phyloP scores from a whole-genome alignment of 2,113 vertebrate genomes.

The Rhinogobius similis region DNA sequence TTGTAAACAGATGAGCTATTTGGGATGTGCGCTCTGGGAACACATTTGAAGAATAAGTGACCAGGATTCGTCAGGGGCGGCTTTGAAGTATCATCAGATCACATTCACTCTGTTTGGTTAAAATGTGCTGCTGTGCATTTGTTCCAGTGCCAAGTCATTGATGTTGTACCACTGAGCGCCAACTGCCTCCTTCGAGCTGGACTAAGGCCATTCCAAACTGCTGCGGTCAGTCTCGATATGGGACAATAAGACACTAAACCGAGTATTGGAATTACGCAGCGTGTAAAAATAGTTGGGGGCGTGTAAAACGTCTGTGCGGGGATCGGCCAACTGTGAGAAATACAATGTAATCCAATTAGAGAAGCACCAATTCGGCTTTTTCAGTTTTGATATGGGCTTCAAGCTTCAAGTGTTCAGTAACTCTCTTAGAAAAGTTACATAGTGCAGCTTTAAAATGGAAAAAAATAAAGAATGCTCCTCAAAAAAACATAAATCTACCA shows the following conservation, averaged over 20 bases:
- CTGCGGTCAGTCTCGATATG: conserved; percentile 46
- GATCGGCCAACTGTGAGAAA: not conserved
- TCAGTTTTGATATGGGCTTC: no score
- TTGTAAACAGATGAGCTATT: conserved; percentile 6
- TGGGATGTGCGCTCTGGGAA: conserved; percentile 16
- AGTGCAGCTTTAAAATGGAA: no score
- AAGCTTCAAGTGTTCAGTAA: no score
- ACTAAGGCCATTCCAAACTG: conserved; percentile 42
- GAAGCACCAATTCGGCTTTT: not conserved
- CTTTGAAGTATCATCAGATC: conserved; percentile 58
- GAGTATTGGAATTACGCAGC: conserved; percentile 14
- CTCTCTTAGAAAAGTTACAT: no score
- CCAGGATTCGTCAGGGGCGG: conserved; percentile 21
- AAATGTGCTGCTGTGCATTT: conserved; percentile 54
- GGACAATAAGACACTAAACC: conserved; percentile 13
- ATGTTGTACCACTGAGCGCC: conserved; percentile 43
- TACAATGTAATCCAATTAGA: not conserved
- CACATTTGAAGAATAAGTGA: conserved; percentile 24
- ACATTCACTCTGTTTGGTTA: conserved; percentile 51
- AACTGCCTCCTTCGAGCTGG: conserved; percentile 44
- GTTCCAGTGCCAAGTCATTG: conserved; percentile 53
- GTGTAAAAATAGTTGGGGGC: conserved; percentile 10
- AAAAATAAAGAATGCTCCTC: no score
- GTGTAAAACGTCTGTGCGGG: not conserved
- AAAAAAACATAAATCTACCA: no score